Conservation (phyloP, 2,797 vertebrate species). For the Notamacropus eugenii region DNA sequence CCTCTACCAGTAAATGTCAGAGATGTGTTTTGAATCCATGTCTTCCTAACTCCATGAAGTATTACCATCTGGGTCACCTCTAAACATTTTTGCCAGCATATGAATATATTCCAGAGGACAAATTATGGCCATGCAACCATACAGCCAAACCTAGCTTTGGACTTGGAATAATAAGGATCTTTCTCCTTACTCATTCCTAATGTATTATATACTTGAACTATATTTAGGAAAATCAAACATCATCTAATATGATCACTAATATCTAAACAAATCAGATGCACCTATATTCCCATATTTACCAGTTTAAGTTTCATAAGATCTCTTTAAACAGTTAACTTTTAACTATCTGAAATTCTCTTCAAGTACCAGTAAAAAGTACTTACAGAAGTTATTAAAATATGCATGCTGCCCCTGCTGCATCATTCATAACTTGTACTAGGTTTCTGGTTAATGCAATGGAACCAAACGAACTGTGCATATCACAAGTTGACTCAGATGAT, state of each 20-base stretch:
- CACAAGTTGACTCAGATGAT: slow-evolving; percentile 65
- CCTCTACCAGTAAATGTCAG: background rate
- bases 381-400: slow-evolving; percentile 58
- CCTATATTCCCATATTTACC: slow-evolving; percentile 35
- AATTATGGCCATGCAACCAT: background rate
- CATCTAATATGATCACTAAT: background rate
- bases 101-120: background rate
- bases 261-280: slow-evolving; percentile 39
- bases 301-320: slow-evolving; percentile 32
- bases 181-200: background rate
- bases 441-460: slow-evolving; percentile 57
- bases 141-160: background rate
- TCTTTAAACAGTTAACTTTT: slow-evolving; percentile 41
- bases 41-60: background rate
- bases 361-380: slow-evolving; percentile 50
- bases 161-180: background rate
- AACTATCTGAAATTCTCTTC: slow-evolving; percentile 56
- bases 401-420: slow-evolving; percentile 42
- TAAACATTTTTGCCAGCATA: background rate
- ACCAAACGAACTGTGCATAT: slow-evolving; percentile 64
- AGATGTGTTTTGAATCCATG: background rate
- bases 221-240: slow-evolving; percentile 28
- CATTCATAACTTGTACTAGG: slow-evolving; percentile 41
- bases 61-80: background rate
- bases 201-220: background rate